Conservation (phyloP, 2,113 vertebrate species). For the Hydrolagus affinis region DNA sequence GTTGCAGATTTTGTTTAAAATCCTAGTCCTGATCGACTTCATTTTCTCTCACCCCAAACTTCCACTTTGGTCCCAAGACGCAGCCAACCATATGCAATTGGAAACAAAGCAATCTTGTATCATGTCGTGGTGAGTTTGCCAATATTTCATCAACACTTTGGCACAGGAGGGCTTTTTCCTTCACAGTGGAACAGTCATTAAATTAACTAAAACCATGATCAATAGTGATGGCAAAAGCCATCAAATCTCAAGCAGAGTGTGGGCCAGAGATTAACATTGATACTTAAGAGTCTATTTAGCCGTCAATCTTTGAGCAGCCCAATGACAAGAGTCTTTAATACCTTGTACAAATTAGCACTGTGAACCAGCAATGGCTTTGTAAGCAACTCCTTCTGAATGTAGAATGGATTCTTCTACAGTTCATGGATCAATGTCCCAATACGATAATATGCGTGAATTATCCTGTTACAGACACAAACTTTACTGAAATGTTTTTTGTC, state of each 20-base stretch:
- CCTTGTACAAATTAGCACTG: background rate
- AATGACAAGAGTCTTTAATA: background rate
- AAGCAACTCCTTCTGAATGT: background rate
- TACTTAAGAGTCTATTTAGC: background rate
- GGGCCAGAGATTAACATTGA: no score
- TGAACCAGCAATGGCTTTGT: background rate
- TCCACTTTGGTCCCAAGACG: no score
- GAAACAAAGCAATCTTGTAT: background rate
- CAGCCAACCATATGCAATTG: no score
- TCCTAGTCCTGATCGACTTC: no score
- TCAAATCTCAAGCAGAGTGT: background rate
- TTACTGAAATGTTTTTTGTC: background rate
- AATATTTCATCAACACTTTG: background rate
- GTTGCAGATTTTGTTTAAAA: background rate
- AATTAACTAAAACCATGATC: background rate
- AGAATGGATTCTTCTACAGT: background rate
- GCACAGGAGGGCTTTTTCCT: background rate
- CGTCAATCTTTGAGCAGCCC: background rate
- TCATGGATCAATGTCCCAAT: background rate
- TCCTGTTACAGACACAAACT: background rate
- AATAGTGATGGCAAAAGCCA: background rate
- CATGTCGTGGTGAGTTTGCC: background rate
- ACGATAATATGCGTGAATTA: background rate
- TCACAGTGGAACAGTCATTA: background rate
- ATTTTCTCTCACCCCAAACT: no score